Evolutionary conservation across 1,140 invertebrate genomes (phyloP), one percentile per base, ranked within the genome.

Genomic region (Sminthurides bifidus): DNA sequence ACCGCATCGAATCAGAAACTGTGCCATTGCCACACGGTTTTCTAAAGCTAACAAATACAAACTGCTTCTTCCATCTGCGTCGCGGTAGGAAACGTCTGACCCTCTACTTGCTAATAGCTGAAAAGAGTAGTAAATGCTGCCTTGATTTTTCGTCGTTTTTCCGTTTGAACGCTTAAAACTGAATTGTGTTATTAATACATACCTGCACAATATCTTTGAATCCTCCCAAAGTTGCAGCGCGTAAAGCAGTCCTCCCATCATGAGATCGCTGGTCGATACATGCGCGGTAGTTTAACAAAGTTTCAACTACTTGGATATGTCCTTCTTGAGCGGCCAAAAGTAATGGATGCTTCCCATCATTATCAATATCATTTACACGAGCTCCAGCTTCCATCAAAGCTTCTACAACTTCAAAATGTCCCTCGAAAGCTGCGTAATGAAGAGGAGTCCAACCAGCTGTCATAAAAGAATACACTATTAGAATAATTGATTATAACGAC

Each of bases 211-310:
- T 46, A 52, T 62, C 74, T 66, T 84, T 82, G 70, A 94, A 89
- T 0, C 87, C 84, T 70, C 89, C 86, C 2, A 91, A 69, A 12
- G 87, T 85, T 26, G 88, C 88, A 38, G 91, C 77, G 72, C 92
- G 79, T n/a, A 96, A 75, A n/a, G 92, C 87, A 4, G 91, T 94
- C 72, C 91, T 91, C 4, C 91, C 91, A 72, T 95, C 91, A 68
- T 93, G 87, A 24, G 91, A 88, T 48, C 83, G 77, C 67, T 92
- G 87, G 73, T 95, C 86, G 4, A 92, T 83, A 5, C 83, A 81
- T 19, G 87, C 85, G 29, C 75, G 77, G 69, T 84, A 80, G 56
- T 83, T 79, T n/a, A 91, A 66, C 2, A 92, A 74, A 48, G 79
- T 72, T 56, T 79, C 76, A 0, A 86, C 82, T 14, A 91, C 74